A percentile compares a stretch with the other conserved stretches of the same genome.
Evolutionary conservation across 2,113 vertebrate genomes (phyloP).

Genomic region (Muntiacus reevesi): DNA sequence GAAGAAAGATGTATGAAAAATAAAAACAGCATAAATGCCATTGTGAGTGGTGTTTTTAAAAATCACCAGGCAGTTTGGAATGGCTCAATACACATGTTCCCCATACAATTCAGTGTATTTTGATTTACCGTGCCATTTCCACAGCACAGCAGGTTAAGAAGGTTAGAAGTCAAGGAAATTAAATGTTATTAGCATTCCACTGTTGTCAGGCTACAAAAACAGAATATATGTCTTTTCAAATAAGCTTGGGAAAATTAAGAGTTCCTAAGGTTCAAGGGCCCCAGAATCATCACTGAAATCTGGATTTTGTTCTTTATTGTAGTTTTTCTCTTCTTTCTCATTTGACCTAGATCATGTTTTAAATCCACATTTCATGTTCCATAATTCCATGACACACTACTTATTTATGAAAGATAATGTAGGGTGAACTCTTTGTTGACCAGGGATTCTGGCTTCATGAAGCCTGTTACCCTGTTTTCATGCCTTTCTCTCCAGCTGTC

Average conservation of each 20-base stretch:
- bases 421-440: not conserved
- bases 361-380: not conserved
- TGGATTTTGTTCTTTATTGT: constrained; percentile 42
- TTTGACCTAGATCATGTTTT: constrained; percentile 2
- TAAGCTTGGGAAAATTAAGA: constrained; percentile 73
- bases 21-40: constrained; percentile 73
- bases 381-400: not conserved
- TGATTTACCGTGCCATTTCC: constrained; percentile 76
- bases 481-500: not conserved
- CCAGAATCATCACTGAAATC: constrained; percentile 58
- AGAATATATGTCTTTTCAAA: constrained; percentile 78
- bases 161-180: constrained; percentile 84
- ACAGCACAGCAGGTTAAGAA: constrained; percentile 79
- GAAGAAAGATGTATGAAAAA: constrained; percentile 74
- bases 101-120: constrained; percentile 73
- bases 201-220: constrained; percentile 72
- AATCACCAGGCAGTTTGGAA: constrained; percentile 78
- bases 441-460: not conserved
- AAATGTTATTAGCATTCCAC: constrained; percentile 82
- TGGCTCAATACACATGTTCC: constrained; percentile 77
- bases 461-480: not conserved
- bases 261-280: constrained; percentile 67
- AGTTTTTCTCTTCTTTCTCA: constrained; percentile 44
- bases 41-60: constrained; percentile 78
- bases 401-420: not conserved